Evolutionary conservation across 2,888 invertebrate genomes (phyloP).

Genomic region (Dastarcus helophoroides): DNA sequence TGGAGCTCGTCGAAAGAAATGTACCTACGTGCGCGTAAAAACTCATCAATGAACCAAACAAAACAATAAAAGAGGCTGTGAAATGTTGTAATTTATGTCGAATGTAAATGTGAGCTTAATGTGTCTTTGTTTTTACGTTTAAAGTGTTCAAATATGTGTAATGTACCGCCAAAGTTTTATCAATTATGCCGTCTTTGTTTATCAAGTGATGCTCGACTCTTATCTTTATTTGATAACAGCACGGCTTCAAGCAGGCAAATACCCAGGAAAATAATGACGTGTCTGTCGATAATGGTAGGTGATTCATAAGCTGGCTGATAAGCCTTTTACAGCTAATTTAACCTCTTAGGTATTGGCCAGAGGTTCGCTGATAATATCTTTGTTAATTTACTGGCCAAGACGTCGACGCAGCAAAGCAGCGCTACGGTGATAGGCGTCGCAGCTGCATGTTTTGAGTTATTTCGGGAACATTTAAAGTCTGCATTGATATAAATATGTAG

Average conservation of each 20-base stretch:
- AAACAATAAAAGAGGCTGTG: conserved; percentile 35
- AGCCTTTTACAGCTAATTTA: conserved; percentile 14
- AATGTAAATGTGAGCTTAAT: conserved; percentile 28
- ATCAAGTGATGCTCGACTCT: conserved; percentile 55
- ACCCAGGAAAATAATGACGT: conserved; percentile 57
- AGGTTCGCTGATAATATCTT: conserved; percentile 14
- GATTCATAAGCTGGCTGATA: conserved; percentile 26
- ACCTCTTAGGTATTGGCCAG: too few relatives aligned
- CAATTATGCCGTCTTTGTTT: conserved; percentile 90
- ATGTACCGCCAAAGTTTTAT: conserved; percentile 82
- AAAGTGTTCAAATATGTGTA: conserved; percentile 49
- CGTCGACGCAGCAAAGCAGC: conserved; percentile 6
- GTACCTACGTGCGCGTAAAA: conserved; percentile 22
- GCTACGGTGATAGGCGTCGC: conserved; percentile 19
- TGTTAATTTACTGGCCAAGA: conserved; percentile 9
- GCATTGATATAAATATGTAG: conserved; percentile 29
- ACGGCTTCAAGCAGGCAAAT: conserved; percentile 52
- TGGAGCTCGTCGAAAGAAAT: conserved; percentile 8
- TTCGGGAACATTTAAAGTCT: conserved; percentile 20
- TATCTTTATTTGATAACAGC: conserved; percentile 67
- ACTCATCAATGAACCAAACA: conserved; percentile 17
- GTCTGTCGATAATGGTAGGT: conserved; percentile 70
- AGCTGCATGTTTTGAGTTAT: conserved; percentile 27
- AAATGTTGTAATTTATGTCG: conserved; percentile 29
- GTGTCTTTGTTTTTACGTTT: conserved; percentile 33